phyloP scores from a whole-genome alignment of 2,797 vertebrate genomes.

The Anolis apletophallus region DNA sequence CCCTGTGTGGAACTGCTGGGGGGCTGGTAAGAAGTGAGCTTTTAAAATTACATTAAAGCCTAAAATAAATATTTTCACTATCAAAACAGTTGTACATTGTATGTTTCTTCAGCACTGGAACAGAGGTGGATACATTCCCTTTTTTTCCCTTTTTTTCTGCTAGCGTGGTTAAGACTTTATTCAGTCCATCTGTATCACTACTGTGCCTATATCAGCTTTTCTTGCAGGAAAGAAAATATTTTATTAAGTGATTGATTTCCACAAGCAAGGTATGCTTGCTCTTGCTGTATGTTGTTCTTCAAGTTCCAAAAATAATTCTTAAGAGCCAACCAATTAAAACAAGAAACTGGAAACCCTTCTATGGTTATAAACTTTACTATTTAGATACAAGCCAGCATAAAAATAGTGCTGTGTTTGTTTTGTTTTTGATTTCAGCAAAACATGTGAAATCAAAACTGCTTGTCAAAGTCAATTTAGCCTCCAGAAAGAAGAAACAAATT shows the following conservation, averaged over 20 bases:
- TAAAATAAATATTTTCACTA: too few relatives aligned
- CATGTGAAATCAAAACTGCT: conserved; percentile 48
- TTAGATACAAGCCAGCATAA: conserved; percentile 41
- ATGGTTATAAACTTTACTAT: conserved; percentile 41
- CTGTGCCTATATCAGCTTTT: neutral
- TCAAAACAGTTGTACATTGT: too few relatives aligned
- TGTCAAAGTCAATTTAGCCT: conserved; percentile 49
- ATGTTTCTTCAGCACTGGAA: too few relatives aligned
- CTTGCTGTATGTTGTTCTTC: conserved; percentile 1
- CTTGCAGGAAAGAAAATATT: neutral
- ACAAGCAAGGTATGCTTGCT: neutral
- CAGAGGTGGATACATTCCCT: too few relatives aligned
- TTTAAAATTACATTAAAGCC: too few relatives aligned
- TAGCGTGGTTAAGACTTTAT: too few relatives aligned
- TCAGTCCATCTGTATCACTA: neutral
- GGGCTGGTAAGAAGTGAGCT: too few relatives aligned
- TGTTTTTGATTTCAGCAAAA: conserved; percentile 54
- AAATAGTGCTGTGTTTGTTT: conserved; percentile 38
- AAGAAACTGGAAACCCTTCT: conserved; percentile 50
- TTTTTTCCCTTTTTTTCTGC: too few relatives aligned
- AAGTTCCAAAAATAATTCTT: conserved; percentile 43
- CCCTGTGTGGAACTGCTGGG: too few relatives aligned
- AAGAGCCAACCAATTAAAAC: conserved; percentile 55
- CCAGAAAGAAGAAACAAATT: conserved; percentile 24
- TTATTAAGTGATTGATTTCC: neutral